These are phyloP conservation scores for Opisthograptis luteolata DNA, from an alignment of 2,888 invertebrate genomes.

Conservation along the genomic window DNA sequence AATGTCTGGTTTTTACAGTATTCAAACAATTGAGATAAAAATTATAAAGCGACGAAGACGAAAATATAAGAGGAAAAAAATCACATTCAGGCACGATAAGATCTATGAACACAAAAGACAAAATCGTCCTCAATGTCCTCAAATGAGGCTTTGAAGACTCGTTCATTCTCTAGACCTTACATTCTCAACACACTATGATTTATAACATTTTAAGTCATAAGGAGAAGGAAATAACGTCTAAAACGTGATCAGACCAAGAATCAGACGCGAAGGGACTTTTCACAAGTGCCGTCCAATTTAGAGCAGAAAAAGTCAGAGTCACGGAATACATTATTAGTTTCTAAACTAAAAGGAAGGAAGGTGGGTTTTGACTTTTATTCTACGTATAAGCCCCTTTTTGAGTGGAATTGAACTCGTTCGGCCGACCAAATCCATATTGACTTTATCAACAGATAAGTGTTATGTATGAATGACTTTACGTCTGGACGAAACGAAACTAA, in stretches of 20 bases:
- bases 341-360: conserved; percentile 34
- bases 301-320: conserved; percentile 36
- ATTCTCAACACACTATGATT: conserved; percentile 37
- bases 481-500: too few species aligned
- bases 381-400: conserved; percentile 3
- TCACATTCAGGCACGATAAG: conserved; percentile 36
- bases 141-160: conserved; percentile 37
- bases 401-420: too few species aligned
- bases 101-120: conserved; percentile 35
- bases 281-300: conserved; percentile 38
- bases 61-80: conserved; percentile 18
- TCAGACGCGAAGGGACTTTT: conserved; percentile 35
- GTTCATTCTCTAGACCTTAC: conserved; percentile 49
- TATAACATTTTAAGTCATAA: conserved; percentile 38
- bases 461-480: too few species aligned
- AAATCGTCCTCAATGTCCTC: conserved; percentile 32
- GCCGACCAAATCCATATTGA: too few species aligned
- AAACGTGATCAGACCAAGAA: conserved; percentile 30
- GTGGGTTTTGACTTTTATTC: conserved; percentile 9
- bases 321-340: conserved; percentile 40
- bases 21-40: too few species aligned
- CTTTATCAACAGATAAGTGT: too few species aligned
- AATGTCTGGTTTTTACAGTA: too few species aligned
- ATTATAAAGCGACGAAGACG: neutral
- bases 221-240: conserved; percentile 35